Evolutionary conservation across 1,140 invertebrate genomes (phyloP).

Genomic region (Trichoplusia ni): DNA sequence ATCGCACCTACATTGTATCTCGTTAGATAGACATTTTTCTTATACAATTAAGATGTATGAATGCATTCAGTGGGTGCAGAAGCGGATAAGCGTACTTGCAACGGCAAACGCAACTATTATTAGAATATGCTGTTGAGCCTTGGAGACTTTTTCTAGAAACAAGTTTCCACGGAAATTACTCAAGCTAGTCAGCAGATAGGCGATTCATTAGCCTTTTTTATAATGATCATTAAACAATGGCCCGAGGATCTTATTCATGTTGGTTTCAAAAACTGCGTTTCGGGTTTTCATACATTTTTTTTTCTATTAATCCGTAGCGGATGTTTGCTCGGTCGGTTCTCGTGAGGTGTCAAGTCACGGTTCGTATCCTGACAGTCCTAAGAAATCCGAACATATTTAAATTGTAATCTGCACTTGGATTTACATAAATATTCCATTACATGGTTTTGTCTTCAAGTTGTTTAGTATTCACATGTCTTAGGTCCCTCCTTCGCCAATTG

Average conservation of each 20-base stretch:
- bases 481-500: background rate
- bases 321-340: background rate
- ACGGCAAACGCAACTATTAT: conserved; percentile 19
- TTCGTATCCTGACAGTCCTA: conserved; percentile 4
- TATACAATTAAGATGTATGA: conserved; percentile 12
- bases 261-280: conserved; percentile 14
- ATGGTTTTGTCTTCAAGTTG: background rate
- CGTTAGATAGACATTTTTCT: conserved; percentile 12
- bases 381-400: conserved; percentile 1
- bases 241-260: conserved; percentile 6
- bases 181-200: background rate
- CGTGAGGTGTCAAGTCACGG: background rate
- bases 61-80: conserved; percentile 16
- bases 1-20: background rate
- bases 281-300: too few species aligned
- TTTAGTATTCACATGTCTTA: conserved; percentile 6
- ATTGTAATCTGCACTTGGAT: background rate
- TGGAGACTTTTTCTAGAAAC: conserved; percentile 31
- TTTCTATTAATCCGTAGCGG: conserved; percentile 15
- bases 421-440: conserved; percentile 13
- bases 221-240: conserved; percentile 23
- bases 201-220: conserved; percentile 26
- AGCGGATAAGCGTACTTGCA: background rate
- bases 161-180: conserved; percentile 16
- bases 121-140: conserved; percentile 20